phyloP scores from a whole-genome alignment of 2,888 invertebrate species.

The Corythucha ciliata region DNA sequence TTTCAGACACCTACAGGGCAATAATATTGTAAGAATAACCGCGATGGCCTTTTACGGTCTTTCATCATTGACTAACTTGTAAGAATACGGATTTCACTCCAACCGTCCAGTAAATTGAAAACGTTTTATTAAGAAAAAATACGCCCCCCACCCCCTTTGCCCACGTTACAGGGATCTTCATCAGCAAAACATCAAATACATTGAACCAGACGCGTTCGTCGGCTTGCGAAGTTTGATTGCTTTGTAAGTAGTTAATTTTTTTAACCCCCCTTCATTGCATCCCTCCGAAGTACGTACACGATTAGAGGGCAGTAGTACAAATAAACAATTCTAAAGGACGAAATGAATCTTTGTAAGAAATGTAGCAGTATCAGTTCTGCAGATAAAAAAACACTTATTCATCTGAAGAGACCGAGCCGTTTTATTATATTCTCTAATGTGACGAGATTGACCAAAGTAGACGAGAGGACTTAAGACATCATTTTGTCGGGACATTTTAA shows the following conservation, averaged over 20 bases:
- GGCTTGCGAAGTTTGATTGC: slow-evolving; percentile 35
- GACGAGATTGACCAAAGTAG: too few species aligned
- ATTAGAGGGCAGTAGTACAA: too few species aligned
- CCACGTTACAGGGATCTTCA: slow-evolving; percentile 31
- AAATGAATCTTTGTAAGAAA: too few species aligned
- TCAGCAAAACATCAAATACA: slow-evolving; percentile 31
- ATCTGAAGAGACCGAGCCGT: too few species aligned
- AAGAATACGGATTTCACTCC: slow-evolving; percentile 36
- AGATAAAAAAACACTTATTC: too few species aligned
- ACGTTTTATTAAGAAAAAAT: slow-evolving; percentile 1
- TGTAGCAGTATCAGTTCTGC: too few species aligned
- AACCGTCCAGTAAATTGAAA: background rate
- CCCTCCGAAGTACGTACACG: too few species aligned
- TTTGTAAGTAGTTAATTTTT: slow-evolving; percentile 33
- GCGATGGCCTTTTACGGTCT: slow-evolving; percentile 40
- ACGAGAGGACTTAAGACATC: too few species aligned
- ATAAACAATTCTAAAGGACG: too few species aligned
- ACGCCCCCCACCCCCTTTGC: background rate
- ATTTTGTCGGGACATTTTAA: too few species aligned
- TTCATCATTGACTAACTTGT: slow-evolving; percentile 41
- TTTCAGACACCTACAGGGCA: slow-evolving; percentile 40
- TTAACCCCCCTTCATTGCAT: too few species aligned
- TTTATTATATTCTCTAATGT: too few species aligned
- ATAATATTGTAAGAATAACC: slow-evolving; percentile 37
- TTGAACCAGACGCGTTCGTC: slow-evolving; percentile 35